A percentile compares a stretch with the other conserved stretches of the same genome.
Evolutionary conservation across 2,888 invertebrate genomes (phyloP).

Genomic region (Agrotis segetum): DNA sequence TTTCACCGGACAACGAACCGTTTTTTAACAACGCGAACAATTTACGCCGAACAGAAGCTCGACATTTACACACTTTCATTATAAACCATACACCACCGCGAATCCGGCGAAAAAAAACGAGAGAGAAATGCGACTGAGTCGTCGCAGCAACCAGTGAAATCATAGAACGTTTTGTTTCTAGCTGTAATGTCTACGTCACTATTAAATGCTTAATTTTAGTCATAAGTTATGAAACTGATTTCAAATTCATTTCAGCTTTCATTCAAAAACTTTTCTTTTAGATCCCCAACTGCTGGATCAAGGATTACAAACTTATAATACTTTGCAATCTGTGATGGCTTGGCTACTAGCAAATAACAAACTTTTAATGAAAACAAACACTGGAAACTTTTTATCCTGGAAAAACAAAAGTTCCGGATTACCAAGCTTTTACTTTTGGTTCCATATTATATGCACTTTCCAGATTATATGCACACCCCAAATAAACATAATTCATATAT

Average conservation of each 20-base stretch:
- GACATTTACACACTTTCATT: too few relatives aligned
- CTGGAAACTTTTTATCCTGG: too few relatives aligned
- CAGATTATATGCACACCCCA: too few relatives aligned
- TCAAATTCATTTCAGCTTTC: background rate
- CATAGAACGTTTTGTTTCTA: conserved; percentile 22
- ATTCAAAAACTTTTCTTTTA: background rate
- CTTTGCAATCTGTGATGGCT: background rate
- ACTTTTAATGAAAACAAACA: background rate
- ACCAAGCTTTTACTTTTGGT: background rate
- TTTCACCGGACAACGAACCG: too few relatives aligned
- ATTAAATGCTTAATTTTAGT: conserved; percentile 36
- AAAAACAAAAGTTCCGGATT: background rate
- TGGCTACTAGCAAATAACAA: background rate
- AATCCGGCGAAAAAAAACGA: too few relatives aligned
- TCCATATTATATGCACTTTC: too few relatives aligned
- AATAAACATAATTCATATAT: too few relatives aligned
- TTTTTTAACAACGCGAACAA: too few relatives aligned
- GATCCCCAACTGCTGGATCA: background rate
- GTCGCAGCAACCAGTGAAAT: conserved; percentile 91
- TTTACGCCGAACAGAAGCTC: too few relatives aligned
- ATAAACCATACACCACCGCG: too few relatives aligned
- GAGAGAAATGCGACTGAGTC: conserved; percentile 93
- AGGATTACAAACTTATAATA: background rate
- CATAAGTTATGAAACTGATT: too few relatives aligned
- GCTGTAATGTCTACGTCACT: conserved; percentile 17